Conservation (phyloP, 2,888 invertebrate genomes). For the Trissonchulus latispiculum region DNA sequence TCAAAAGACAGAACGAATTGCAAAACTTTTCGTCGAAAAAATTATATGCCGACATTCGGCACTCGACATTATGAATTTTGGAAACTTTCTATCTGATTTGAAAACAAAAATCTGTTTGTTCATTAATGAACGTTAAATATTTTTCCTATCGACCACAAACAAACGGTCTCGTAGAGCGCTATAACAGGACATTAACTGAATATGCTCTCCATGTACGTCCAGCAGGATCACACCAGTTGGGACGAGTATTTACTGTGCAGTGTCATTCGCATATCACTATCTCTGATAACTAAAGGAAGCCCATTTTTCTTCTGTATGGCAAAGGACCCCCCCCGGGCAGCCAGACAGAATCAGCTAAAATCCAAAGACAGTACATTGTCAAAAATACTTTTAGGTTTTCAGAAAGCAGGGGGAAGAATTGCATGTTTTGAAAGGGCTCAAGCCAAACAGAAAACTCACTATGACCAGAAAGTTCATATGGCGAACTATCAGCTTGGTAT, state of each 20-base stretch:
- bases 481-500: not conserved
- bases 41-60: slow-evolving; percentile 29
- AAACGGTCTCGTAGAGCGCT: slow-evolving; percentile 35
- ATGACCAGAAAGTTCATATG: not conserved
- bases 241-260: slow-evolving; percentile 31
- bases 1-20: slow-evolving; percentile 36
- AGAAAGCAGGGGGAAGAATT: too few species aligned
- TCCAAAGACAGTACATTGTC: too few species aligned
- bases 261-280: slow-evolving; percentile 25
- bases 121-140: slow-evolving; percentile 26
- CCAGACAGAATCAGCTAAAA: too few species aligned
- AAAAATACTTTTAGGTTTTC: too few species aligned
- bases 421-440: not conserved
- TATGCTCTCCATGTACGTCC: slow-evolving; percentile 31
- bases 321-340: not conserved
- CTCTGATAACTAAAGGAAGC: not conserved
- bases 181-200: slow-evolving; percentile 30
- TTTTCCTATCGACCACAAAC: slow-evolving; percentile 27
- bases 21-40: slow-evolving; percentile 30
- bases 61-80: too few species aligned
- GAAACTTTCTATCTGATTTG: slow-evolving; percentile 28
- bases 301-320: not conserved
- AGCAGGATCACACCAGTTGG: slow-evolving; percentile 32
- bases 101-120: slow-evolving; percentile 26
- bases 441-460: not conserved